phyloP scores from a whole-genome alignment of 1,140 invertebrate species.

The Leptinotarsa texana region DNA sequence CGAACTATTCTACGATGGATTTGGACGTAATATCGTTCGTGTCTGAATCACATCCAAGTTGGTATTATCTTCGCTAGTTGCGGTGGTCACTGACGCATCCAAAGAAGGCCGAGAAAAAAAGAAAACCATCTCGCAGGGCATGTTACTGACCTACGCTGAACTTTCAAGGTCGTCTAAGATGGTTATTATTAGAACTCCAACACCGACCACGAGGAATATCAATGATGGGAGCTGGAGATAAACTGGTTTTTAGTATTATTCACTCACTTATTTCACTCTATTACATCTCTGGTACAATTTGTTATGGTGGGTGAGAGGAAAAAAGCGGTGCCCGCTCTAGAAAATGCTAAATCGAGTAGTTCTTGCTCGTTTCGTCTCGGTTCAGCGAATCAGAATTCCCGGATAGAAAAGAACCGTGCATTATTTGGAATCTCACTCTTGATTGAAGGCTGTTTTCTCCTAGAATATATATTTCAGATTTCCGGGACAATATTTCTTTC shows the following conservation, averaged over 20 bases:
- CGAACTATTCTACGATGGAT: too few species aligned
- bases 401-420: background rate
- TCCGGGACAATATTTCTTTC: too few species aligned
- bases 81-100: background rate
- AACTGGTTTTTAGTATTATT: conserved; percentile 36
- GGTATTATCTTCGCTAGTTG: background rate
- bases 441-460: too few species aligned
- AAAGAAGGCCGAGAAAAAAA: conserved; percentile 19
- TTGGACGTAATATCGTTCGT: too few species aligned
- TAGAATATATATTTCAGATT: too few species aligned
- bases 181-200: conserved; percentile 41
- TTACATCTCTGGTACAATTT: conserved; percentile 32
- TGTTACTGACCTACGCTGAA: conserved; percentile 45
- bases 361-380: background rate
- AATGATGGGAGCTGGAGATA: conserved; percentile 22
- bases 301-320: conserved; percentile 23
- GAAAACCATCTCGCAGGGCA: conserved; percentile 26
- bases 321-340: background rate
- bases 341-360: background rate
- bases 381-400: background rate
- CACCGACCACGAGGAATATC: conserved; percentile 34
- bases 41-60: too few species aligned
- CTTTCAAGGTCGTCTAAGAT: conserved; percentile 43
- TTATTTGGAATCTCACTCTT: background rate
- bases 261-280: conserved; percentile 34